Evolutionary conservation across 2,888 invertebrate species (phyloP), one percentile per base, ranked within the genome.

Genomic region (Maniola hyperantus): DNA sequence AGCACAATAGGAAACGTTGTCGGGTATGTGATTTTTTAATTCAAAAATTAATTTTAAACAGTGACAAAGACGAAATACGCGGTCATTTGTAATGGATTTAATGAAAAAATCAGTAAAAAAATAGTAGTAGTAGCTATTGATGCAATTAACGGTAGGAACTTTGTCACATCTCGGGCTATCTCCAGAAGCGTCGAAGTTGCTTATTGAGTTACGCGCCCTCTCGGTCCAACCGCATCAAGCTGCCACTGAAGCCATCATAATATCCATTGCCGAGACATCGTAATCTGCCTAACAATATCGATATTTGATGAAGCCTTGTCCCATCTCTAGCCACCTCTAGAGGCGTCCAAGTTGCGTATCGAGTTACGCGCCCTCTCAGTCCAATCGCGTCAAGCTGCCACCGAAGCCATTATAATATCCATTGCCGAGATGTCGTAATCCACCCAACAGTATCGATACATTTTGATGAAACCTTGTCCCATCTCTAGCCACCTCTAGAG

Each of bases 341-440:
- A 83, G 85, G 83, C 83, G 87, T 88, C 88, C 87, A 88, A 90
- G 84, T 88, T 87, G 82, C 83, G 89, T 90, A 91, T 91, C 85
- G 85, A 91, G 88, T 91, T 91, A 90, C 89, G 78, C 82, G 80
- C 80, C 81, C 83, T 80, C 75, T 78, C 81, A 79, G 84, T 82
- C 89, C 86, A 85, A 88, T 89, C 85, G 86, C 78, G 83, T 86
- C 84, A 83, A 76, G 72, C 75, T 74, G 73, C 76, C 80, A 73
- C 74, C 67, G 76, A 78, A 74, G 74, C 83, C 83, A 85, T 85
- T 85, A 87, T n/a, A n/a, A n/a, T n/a, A n/a, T n/a, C 83, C 80
- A 77, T 84, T 82, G 78, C 77, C 79, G 81, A 77, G 79, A 77
- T 76, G 73, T 79, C 75, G 79, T 87, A 85, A 89, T 88, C 86